A percentile compares a stretch with the other conserved stretches of the same genome.
Evolutionary conservation across 2,797 vertebrate species (phyloP).

Genomic region (Buphagus erythrorhynchus): DNA sequence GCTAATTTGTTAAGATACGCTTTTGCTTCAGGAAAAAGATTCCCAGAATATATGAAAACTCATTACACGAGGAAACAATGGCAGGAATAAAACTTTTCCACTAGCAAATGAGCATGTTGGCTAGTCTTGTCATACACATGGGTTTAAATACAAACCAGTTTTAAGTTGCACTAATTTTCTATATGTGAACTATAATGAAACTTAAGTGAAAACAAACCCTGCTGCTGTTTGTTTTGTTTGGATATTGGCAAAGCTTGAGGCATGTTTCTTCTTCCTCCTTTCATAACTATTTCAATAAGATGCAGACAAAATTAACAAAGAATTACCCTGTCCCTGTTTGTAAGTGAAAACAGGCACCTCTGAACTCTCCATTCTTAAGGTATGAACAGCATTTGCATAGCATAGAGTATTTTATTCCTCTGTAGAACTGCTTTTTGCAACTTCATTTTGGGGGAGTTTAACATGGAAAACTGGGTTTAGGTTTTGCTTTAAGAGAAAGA

Average conservation of each 20-base stretch:
- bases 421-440: not conserved
- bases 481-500: not conserved
- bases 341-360: conserved; percentile 47
- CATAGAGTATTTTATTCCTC: not conserved
- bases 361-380: not conserved
- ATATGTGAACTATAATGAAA: conserved; percentile 54
- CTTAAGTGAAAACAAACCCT: conserved; percentile 59
- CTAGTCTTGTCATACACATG: conserved; percentile 10
- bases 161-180: conserved; percentile 49
- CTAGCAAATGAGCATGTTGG: not conserved
- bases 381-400: not conserved
- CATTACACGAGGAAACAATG: not conserved
- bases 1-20: conserved; percentile 30
- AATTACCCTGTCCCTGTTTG: not conserved
- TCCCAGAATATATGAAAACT: not conserved
- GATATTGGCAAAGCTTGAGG: conserved; percentile 25
- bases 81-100: conserved; percentile 48
- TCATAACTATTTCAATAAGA: conserved; percentile 43
- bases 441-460: not conserved
- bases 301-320: conserved; percentile 28
- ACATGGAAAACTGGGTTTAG: not conserved
- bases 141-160: conserved; percentile 50
- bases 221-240: conserved; percentile 67
- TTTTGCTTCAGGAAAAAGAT: conserved; percentile 8
- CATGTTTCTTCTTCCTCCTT: conserved; percentile 9